Evolutionary conservation across 2,113 vertebrate species (phyloP).

Genomic region (Serilophus lunatus): DNA sequence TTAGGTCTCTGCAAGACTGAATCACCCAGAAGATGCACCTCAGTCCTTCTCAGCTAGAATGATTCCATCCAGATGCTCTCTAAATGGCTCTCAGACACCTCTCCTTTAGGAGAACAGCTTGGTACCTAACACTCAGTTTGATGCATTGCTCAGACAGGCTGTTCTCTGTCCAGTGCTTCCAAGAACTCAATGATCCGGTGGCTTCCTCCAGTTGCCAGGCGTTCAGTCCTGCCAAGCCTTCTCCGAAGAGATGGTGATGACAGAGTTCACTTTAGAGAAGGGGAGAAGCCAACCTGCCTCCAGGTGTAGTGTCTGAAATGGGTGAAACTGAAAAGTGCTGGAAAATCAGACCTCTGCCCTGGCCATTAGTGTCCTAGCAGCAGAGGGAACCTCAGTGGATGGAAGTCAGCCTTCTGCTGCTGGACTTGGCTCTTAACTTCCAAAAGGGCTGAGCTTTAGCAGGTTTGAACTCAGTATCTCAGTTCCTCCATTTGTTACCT

Average conservation of each 20-base stretch:
- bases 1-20: not conserved
- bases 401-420: not conserved
- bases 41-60: not conserved
- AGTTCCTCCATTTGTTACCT: slow-evolving; percentile 56
- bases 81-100: slow-evolving; percentile 12
- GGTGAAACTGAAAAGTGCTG: not conserved
- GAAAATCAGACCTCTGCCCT: not conserved
- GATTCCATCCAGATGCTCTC: slow-evolving; percentile 8
- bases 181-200: not conserved
- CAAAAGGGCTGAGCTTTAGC: not conserved
- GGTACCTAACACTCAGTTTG: not conserved
- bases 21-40: not conserved
- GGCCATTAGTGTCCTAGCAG: not conserved
- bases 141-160: not conserved
- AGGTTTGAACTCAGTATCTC: slow-evolving; percentile 24
- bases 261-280: not conserved
- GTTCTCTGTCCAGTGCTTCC: not conserved
- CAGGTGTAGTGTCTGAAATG: not conserved
- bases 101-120: not conserved
- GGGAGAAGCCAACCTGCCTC: not conserved
- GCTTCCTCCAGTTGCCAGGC: not conserved
- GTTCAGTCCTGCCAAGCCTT: not conserved
- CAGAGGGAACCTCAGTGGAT: not conserved
- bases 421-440: not conserved
- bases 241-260: not conserved